Evolutionary conservation across 2,113 vertebrate genomes (phyloP).

Genomic region (Petrocephalus zakoni): DNA sequence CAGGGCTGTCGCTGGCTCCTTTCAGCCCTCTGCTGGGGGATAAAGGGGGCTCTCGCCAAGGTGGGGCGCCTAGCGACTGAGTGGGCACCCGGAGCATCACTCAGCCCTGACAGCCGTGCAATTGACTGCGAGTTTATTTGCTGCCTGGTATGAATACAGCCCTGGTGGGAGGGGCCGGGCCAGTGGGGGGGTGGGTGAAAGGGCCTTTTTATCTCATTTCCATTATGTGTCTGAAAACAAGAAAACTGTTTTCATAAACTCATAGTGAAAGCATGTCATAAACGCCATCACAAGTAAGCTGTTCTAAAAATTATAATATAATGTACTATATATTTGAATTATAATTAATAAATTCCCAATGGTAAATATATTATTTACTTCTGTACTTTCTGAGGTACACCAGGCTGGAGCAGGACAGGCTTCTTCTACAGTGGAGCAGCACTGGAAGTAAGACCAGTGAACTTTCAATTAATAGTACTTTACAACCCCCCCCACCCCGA

Average conservation of each 20-base stretch:
- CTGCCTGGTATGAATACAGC: constrained; percentile 5
- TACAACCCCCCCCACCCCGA: not conserved
- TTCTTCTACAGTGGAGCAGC: not conserved
- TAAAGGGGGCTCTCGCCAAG: constrained; percentile 27
- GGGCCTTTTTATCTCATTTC: not conserved
- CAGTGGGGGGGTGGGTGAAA: not conserved
- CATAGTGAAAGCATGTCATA: not conserved
- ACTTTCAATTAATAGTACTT: not conserved
- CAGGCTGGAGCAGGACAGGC: not conserved
- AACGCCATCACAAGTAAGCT: not conserved
- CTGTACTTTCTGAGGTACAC: not conserved
- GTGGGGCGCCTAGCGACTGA: constrained; percentile 52
- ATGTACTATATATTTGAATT: not conserved
- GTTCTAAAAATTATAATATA: not conserved
- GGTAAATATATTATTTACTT: not conserved
- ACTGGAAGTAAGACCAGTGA: not conserved
- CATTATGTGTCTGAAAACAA: not conserved
- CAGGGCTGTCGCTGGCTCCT: constrained; percentile 58
- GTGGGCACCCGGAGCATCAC: constrained; percentile 45
- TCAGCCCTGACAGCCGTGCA: constrained; percentile 43
- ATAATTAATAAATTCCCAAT: not conserved
- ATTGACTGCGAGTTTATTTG: constrained; percentile 56
- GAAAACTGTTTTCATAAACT: not conserved
- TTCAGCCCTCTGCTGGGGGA: constrained; percentile 40
- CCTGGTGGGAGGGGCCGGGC: not conserved